Evolutionary conservation across 2,888 invertebrate genomes (phyloP), one percentile per base, ranked within the genome.

Genomic region (Tortricodes alternella): DNA sequence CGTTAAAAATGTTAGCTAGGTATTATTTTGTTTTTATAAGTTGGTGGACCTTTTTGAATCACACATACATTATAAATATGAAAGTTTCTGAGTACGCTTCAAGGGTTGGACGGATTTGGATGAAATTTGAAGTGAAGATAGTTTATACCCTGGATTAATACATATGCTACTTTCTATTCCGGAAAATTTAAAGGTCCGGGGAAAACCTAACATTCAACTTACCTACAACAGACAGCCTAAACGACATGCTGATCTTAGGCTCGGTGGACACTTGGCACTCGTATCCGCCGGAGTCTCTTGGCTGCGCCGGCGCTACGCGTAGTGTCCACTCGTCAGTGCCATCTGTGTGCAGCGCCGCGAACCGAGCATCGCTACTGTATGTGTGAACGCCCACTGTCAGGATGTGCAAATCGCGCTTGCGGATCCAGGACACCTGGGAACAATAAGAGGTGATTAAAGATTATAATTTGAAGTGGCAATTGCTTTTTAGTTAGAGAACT

Each of bases 261-360:
- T 97, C 97, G 13, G 97, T 97, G 72, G 96, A 96, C 65, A 97
- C 96, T 92, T 97, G 97, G 79, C 97, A 97, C 90, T 97, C 97
- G 83, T 97, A 97, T 60, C 95, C 94, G 56, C 97, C 97, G 53
- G 96, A 96, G 83, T 97, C 97, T 59, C 96, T 92, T 3, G 95
- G 92, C 74, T 94, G 93, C 32, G 93, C 89, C 0, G 89, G 94
- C 68, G 94, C 89, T 3, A 86, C 90, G 15, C 88, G 76, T 53
- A 86, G 72, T 92, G 87, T 86, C 94, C 94, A 94, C 68, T 94
- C 93, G 69, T 94, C 93, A 0, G 92, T 92, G 56, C 90, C 91
- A 67, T 93, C 93, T 3, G 92, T 92, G 72, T 93, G 94, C n/a
- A 93, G 86, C 8, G 94, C 93, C 2, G 93, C 92, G 78, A 94